A percentile compares a stretch with the other conserved stretches of the same genome.
phyloP scores from a whole-genome alignment of 2,888 invertebrate genomes.

The Eupithecia insigniata region DNA sequence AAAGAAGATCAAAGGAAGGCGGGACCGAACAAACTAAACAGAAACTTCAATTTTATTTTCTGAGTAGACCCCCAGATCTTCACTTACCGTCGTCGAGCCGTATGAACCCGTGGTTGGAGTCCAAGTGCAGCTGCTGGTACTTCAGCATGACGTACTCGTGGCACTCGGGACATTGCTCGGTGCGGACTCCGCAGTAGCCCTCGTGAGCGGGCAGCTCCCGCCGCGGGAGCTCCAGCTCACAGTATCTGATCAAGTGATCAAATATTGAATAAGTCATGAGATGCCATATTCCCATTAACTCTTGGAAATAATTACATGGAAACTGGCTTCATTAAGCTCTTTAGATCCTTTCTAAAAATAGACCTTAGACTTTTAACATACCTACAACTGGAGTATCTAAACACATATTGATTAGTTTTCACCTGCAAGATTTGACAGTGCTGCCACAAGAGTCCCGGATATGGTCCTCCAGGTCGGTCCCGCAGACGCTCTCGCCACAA shows the following conservation, averaged over 20 bases:
- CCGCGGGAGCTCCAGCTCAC: slow-evolving; percentile 86
- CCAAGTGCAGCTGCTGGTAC: slow-evolving; percentile 86
- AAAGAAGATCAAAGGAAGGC: too few relatives aligned
- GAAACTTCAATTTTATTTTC: too few relatives aligned
- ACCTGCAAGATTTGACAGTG: slow-evolving; percentile 85
- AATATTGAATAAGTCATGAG: too few relatives aligned
- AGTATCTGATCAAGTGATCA: slow-evolving; percentile 66
- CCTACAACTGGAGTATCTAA: too few relatives aligned
- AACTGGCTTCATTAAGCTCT: too few relatives aligned
- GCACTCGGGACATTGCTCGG: slow-evolving; percentile 87
- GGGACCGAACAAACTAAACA: too few relatives aligned
- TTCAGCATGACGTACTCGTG: slow-evolving; percentile 88
- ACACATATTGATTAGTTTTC: slow-evolving; percentile 35
- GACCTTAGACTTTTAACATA: too few relatives aligned
- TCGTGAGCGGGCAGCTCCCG: slow-evolving; percentile 85
- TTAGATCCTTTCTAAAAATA: too few relatives aligned
- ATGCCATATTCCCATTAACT: too few relatives aligned
- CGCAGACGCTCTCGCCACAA: slow-evolving; percentile 78
- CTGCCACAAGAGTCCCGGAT: slow-evolving; percentile 82
- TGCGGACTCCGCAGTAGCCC: slow-evolving; percentile 88
- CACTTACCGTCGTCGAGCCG: slow-evolving; percentile 84
- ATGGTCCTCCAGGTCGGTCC: slow-evolving; percentile 78
- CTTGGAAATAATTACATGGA: too few relatives aligned
- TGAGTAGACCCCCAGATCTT: too few relatives aligned
- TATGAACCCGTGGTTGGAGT: slow-evolving; percentile 87